Base-by-base conservation (phyloP, 2,113 vertebrate species). In the Nipponia nippon region DNA sequence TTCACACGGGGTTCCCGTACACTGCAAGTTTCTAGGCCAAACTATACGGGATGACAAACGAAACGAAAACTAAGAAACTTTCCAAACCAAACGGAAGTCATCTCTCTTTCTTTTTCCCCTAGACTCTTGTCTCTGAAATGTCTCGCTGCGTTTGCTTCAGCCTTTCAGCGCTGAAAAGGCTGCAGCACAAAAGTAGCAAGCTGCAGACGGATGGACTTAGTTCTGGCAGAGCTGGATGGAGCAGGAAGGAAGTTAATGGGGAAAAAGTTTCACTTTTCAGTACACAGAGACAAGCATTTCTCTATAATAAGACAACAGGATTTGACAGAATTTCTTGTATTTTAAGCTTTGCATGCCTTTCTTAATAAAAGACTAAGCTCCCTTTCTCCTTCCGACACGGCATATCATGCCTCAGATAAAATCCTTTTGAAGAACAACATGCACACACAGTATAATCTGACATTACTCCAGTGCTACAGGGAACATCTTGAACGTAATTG, bases 401-500 rank as follows among this genome's bases (percentile, higher is more conserved):
- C 63, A 30, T 56, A 61, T 29, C 2, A 0, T 47, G 72, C 63
- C 36, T 90, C 42, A 63, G n/a, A 84, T 92, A 49, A 91, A 94
- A 96, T 53, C 46, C 59, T 82, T 95, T 83, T 25, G 38, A 86
- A 92, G 84, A 90, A 70, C 21, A 91, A 76, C 65, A 44, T 25
- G 55, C 62, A 49, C 62, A 42, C 44, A 16, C 40, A 47, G 13
- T 61, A 30, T 53, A 92, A 95, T 87, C 92, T 94, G 86, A 89
- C 89, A 84, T 82, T 95, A 92, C 88, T 86, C 92, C 85, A 90
- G 70, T 81, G 87, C 88, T 81, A 84, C 85, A 90, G 88, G 84
- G 94, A 90, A 93, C 87, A 94, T 97, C 81, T 94, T 92, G 89
- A 97, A 85, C 85, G 34, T 83, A 96, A 89, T 93, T 93, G 61